phyloP scores from a whole-genome alignment of 2,797 vertebrate species.

The Catamblyrhynchus diadema region DNA sequence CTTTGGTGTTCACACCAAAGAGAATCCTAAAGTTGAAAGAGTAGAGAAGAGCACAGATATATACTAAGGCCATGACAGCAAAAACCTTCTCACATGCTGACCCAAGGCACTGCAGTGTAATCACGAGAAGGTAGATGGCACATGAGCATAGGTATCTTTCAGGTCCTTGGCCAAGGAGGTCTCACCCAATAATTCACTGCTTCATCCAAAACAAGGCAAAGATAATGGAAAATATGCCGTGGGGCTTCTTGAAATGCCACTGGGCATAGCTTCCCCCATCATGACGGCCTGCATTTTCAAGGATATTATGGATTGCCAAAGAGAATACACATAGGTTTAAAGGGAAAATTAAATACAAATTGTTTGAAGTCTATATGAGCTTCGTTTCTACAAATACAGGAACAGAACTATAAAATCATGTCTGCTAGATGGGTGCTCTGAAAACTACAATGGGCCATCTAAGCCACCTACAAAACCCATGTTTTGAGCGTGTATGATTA shows the following conservation, averaged over 20 bases:
- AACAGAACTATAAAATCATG: neutral
- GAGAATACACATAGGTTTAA: neutral
- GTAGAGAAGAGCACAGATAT: neutral
- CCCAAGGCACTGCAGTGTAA: neutral
- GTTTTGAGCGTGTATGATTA: neutral
- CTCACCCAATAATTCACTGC: neutral
- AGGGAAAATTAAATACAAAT: neutral
- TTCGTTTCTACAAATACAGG: neutral
- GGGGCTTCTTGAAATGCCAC: neutral
- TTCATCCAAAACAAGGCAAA: neutral
- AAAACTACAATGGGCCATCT: neutral
- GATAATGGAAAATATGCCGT: neutral
- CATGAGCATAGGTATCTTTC: neutral
- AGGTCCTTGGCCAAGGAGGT: neutral
- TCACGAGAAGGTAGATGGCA: fast-evolving
- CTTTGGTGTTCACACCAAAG: neutral
- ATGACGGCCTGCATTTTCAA: neutral
- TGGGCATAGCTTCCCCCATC: fast-evolving
- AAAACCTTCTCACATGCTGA: neutral
- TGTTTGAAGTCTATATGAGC: neutral
- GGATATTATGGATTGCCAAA: neutral
- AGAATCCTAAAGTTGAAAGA: neutral
- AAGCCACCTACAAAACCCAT: neutral
- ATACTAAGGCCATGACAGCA: neutral
- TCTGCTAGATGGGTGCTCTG: neutral